These are phyloP conservation scores for Seriola quinqueradiata DNA, from an alignment of 2,113 vertebrate species.

Conservation along the genomic window DNA sequence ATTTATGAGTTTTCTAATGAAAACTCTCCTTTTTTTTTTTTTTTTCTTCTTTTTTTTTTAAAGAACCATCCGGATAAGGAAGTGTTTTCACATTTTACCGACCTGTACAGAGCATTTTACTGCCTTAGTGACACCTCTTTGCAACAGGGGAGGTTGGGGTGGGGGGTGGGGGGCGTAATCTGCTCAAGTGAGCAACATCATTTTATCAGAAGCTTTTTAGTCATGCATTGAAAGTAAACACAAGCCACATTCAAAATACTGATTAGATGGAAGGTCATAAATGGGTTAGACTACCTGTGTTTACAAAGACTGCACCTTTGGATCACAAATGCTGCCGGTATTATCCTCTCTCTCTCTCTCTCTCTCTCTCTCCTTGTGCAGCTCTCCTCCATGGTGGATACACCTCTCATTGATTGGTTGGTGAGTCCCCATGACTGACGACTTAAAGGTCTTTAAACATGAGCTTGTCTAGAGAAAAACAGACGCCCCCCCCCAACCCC, in stretches of 20 bases:
- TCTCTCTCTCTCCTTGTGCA: not conserved
- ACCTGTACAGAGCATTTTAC: not conserved
- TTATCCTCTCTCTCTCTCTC: not conserved
- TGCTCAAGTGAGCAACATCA: constrained; percentile 33
- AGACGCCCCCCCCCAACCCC: not conserved
- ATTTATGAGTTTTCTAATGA: constrained; percentile 62
- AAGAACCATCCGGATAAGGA: constrained; percentile 40
- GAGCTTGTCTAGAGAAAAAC: constrained; percentile 3
- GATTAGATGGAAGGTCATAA: constrained; percentile 45
- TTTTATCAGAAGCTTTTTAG: constrained; percentile 50
- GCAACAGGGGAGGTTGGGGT: not conserved
- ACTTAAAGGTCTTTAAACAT: constrained; percentile 46
- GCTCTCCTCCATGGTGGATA: constrained; percentile 19
- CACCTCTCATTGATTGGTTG: constrained; percentile 32
- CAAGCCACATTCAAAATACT: constrained; percentile 18
- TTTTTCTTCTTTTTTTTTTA: not conserved
- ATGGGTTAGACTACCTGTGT: constrained; percentile 43
- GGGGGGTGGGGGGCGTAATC: not conserved
- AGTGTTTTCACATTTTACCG: constrained; percentile 31
- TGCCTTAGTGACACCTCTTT: constrained; percentile 11
- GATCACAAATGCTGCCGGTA: not conserved
- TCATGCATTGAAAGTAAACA: constrained; percentile 63
- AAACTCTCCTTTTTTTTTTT: constrained; percentile 16
- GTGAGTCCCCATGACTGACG: constrained; percentile 32
- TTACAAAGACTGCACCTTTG: constrained; percentile 22